Base-by-base conservation (phyloP, 2,797 vertebrate species). In the Lycodopsis pacificus region DNA sequence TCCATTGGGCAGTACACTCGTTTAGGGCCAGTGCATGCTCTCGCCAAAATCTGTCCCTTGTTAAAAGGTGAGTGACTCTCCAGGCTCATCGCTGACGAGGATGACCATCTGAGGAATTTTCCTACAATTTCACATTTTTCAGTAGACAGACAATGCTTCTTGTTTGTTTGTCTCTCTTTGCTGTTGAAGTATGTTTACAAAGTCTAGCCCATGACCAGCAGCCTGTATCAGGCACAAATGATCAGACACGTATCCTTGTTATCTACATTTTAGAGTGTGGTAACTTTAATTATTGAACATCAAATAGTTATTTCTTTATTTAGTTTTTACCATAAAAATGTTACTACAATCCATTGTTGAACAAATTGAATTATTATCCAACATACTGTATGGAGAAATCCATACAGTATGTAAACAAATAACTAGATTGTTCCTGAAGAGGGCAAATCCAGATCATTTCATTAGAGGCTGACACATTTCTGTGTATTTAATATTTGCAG, bases 61-160 rank as follows among this genome's bases (percentile, higher is more conserved):
- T 87, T 95, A 17, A 96, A 96, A 96, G 95, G 95, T 96, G 84
- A 92, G 94, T 89, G 53, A 75, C 51, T 65, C 13, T 76, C n/a
- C 49, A 53, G 70, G 8, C 7, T 73, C 34, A 11, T 44, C 36
- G 22, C 38, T 58, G 63, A 54, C 7, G 3, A 4, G 25, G 48
- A 71, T 25, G 14, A 73, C 32, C 11, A 32, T 70, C 51, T n/a
- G n/a, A 57, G 44, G 4, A 3, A 13, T 14, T 58, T 72, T 22
- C 14, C 6, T 27, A 48, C 4, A 48, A 46, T 73, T 58, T 27
- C 11, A 46, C 7, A 13, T 48, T 34, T 72, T 22, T 56, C 30
- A 42, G 40, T 42, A 46, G 17, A 46, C 44, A 7, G 44, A 19
- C 6, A n/a, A 49, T 49, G 48, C n/a, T 20, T 3, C 1, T 20